A percentile compares a stretch with the other conserved stretches of the same genome.
phyloP scores from a whole-genome alignment of 1,140 invertebrate species.

The Drosophila ironensis region DNA sequence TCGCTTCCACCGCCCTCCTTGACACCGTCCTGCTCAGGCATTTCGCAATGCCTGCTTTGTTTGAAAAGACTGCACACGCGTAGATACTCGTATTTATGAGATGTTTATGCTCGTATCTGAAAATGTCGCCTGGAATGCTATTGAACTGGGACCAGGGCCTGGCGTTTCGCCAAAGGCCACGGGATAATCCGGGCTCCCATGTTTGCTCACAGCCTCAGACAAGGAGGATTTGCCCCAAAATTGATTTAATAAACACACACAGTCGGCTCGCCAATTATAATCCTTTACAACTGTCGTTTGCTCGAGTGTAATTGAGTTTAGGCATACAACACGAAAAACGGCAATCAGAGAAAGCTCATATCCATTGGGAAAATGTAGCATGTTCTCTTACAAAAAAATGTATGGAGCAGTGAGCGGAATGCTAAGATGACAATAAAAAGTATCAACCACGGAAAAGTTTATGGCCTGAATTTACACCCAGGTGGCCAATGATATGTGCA shows the following conservation, averaged over 20 bases:
- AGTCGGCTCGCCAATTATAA: constrained; percentile 5
- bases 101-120: constrained; percentile 37
- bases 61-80: constrained; percentile 14
- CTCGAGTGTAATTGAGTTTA: background rate
- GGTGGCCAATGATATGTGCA: constrained; percentile 14
- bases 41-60: background rate
- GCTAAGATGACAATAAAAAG: constrained; percentile 5
- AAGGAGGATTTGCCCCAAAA: background rate
- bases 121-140: constrained; percentile 13
- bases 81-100: constrained; percentile 58
- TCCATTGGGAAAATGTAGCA: constrained; percentile 1
- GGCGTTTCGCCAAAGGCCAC: constrained; percentile 4
- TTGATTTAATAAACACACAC: constrained; percentile 4
- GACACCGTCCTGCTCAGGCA: background rate
- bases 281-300: background rate
- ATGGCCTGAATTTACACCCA: constrained; percentile 8
- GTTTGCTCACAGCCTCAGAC: background rate
- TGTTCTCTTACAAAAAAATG: constrained; percentile 8
- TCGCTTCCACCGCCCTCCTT: background rate
- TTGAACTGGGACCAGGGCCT: constrained; percentile 32
- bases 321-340: background rate
- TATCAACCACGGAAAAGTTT: background rate
- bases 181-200: constrained; percentile 30
- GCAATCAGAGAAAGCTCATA: constrained; percentile 7
- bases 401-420: background rate